Conservation (phyloP, 2,113 vertebrate species). For the Astur gentilis region DNA sequence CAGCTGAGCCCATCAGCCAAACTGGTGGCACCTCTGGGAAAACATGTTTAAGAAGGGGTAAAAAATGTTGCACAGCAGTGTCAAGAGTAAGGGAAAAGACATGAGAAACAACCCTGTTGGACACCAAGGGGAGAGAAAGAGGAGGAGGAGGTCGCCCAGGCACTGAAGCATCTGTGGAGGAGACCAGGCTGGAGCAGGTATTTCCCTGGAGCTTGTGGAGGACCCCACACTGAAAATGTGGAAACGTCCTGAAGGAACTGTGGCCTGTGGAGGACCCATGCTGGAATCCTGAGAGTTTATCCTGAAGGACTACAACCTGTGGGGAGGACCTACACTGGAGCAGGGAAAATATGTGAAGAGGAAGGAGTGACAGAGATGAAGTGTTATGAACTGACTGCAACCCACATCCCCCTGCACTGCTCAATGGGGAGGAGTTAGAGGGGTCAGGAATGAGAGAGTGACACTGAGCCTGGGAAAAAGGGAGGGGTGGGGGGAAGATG, state of each 20-base stretch:
- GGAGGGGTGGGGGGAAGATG: background rate
- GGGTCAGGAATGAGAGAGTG: background rate
- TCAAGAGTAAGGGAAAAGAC: background rate
- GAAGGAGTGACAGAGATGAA: background rate
- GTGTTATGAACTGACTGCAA: background rate
- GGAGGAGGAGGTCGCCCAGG: background rate
- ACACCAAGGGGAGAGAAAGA: background rate
- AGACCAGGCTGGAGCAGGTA: background rate
- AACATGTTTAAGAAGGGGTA: background rate
- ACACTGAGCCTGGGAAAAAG: background rate
- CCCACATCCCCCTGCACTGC: background rate
- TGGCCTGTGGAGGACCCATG: background rate
- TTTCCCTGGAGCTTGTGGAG: background rate
- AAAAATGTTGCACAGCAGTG: background rate
- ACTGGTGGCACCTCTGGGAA: background rate
- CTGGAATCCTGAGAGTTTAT: background rate
- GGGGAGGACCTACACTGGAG: background rate
- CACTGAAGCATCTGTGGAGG: background rate
- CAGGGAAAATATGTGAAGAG: background rate
- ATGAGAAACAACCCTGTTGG: background rate
- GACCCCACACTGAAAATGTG: background rate
- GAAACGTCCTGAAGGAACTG: background rate
- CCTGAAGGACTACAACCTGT: background rate
- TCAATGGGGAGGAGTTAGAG: background rate
- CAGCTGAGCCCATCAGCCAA: background rate